Base-by-base conservation (phyloP, 2,888 invertebrate genomes). In the Ethmia dodecea region DNA sequence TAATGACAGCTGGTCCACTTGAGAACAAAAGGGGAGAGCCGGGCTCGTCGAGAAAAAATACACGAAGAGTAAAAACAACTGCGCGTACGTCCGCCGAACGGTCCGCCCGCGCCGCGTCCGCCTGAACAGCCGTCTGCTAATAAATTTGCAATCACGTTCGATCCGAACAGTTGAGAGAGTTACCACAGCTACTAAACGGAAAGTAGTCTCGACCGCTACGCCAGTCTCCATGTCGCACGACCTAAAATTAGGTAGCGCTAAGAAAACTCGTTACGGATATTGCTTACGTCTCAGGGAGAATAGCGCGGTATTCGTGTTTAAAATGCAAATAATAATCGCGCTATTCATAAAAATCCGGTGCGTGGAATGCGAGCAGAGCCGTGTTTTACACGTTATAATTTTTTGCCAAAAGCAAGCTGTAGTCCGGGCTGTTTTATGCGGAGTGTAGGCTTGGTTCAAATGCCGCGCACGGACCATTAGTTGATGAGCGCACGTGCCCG, bases 1-100 rank as follows among this genome's bases (percentile, higher is more conserved):
- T 86, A 87, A 87, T 87, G 86, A 87, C 86, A 86, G 86, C 86
- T 86, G 86, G 86, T 84, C 86, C 86, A 87, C 86, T 87, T 86
- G 86, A 86, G 83, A 86, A 86, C 86, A 86, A 86, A 84, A 78
- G 86, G 79, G 83, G 86, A 78, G 77, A 81, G 80, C 72, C 55
- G 76, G 76, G 81, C 79, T 75, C 80, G 80, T 70, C 68, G 84
- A 80, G 84, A 76, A 84, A 86, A 84, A 86, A 83, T 81, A 83
- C 68, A 74, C 69, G 67, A 75, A 74, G 79, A 84, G 80, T 72
- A 71, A 74, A 81, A 84, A 80, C 80, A 84, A 83, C 73, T 77
- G 71, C 65, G 65, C 66, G 65, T 69, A 70, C 67, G 67, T 67
- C 62, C 58, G 60, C n/a, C n/a, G n/a, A n/a, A 57, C 57, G 64